These are phyloP conservation scores for Oreocharis arfaki DNA, from an alignment of 2,113 vertebrate genomes.

Conservation along the genomic window DNA sequence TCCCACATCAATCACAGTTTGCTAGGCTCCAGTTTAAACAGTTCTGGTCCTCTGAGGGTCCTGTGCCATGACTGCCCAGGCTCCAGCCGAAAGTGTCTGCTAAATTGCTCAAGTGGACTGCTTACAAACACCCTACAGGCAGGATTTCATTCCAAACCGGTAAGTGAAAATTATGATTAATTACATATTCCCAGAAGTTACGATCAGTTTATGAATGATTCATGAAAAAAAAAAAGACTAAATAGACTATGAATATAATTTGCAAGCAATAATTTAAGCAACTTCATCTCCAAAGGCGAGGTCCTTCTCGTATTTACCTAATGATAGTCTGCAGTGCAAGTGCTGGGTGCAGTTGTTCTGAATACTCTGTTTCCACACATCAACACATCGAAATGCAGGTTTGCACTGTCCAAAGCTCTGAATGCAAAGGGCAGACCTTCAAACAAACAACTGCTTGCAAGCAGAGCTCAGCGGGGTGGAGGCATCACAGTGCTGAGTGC, in stretches of 20 bases:
- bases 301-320: not conserved
- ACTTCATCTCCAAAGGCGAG: not conserved
- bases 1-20: not conserved
- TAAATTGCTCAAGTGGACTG: not conserved
- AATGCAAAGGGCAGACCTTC: not conserved
- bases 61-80: not conserved
- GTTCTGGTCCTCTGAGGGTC: not conserved
- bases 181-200: slow-evolving; percentile 46
- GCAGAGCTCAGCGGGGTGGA: not conserved
- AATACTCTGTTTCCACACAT: not conserved
- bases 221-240: slow-evolving; percentile 17
- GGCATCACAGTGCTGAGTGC: not conserved
- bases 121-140: not conserved
- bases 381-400: not conserved
- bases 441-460: not conserved
- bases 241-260: slow-evolving; percentile 31
- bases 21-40: not conserved
- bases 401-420: not conserved
- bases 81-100: not conserved
- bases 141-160: not conserved
- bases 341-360: not conserved
- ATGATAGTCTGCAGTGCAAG: not conserved
- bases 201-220: slow-evolving; percentile 48
- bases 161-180: slow-evolving; percentile 57
- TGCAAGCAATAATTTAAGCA: slow-evolving; percentile 24